These are phyloP conservation scores for Galleria mellonella DNA, from an alignment of 1,140 invertebrate genomes.

Conservation along the genomic window DNA sequence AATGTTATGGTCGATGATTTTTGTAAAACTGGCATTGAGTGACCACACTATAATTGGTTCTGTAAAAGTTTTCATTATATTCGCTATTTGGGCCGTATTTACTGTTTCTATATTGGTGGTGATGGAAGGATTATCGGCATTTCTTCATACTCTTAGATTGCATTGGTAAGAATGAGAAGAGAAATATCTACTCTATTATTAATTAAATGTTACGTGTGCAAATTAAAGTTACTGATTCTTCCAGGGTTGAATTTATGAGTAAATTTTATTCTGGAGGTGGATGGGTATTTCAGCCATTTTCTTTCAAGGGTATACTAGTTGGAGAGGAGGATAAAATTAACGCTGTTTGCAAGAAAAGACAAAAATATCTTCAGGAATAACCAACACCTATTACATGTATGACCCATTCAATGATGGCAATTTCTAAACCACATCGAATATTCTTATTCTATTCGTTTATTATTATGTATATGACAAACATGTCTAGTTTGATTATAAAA, in stretches of 20 bases:
- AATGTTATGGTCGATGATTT: conserved; percentile 93
- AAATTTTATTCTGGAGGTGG: conserved; percentile 95
- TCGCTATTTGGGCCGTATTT: conserved; percentile 85
- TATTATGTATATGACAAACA: too few species aligned
- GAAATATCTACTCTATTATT: not conserved
- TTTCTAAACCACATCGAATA: too few species aligned
- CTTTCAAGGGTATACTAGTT: conserved; percentile 86
- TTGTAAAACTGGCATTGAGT: conserved; percentile 77
- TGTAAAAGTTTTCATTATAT: conserved; percentile 81
- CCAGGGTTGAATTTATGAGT: conserved; percentile 97
- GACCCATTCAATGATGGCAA: too few species aligned
- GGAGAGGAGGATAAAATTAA: conserved; percentile 23
- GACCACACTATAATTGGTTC: conserved; percentile 72
- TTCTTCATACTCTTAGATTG: conserved; percentile 92
- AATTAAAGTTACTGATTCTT: conserved; percentile 34
- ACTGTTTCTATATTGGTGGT: conserved; percentile 92
- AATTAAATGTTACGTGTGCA: not conserved
- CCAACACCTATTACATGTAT: too few species aligned
- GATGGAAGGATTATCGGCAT: conserved; percentile 96
- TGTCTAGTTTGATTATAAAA: too few species aligned
- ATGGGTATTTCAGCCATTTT: conserved; percentile 92
- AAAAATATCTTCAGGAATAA: too few species aligned
- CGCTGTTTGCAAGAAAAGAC: conserved; percentile 32
- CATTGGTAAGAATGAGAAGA: conserved; percentile 79
- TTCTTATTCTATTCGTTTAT: too few species aligned